Percentiles rank a stretch among this genome's conserved stretches.
These are phyloP conservation scores for Coccyzus lansbergi DNA, from an alignment of 2,797 vertebrate species.

Conservation along the genomic window DNA sequence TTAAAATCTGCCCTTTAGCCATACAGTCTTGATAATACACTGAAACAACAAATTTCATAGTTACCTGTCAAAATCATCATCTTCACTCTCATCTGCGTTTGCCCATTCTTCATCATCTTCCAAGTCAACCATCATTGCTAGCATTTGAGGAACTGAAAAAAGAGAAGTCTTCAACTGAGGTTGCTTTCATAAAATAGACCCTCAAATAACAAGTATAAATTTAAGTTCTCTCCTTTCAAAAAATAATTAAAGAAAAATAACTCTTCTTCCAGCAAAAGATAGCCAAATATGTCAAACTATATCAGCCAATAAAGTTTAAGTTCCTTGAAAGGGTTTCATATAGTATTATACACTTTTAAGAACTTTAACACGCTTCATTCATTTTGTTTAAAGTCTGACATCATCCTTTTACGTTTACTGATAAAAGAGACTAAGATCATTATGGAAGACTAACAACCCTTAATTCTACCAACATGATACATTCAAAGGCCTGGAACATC, in stretches of 20 bases:
- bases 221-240: neutral
- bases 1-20: neutral
- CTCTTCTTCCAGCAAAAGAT: neutral
- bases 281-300: neutral
- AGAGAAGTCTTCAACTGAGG: neutral
- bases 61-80: constrained; percentile 98
- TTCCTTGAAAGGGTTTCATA: neutral
- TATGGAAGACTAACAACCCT: neutral
- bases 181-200: neutral
- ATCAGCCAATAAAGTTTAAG: neutral
- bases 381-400: neutral
- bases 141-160: constrained; percentile 93
- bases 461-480: neutral
- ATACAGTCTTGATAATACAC: neutral
- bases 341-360: neutral
- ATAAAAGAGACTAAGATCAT: neutral
- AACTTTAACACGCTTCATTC: neutral
- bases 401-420: neutral
- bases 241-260: neutral
- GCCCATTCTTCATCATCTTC: constrained; percentile 98
- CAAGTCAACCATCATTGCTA: constrained; percentile 98
- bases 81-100: constrained; percentile 94
- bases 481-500: too few species aligned
- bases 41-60: neutral
- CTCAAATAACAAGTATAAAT: neutral